These are phyloP conservation scores for Platypus cylindrus DNA, from an alignment of 2,888 invertebrate genomes.

Conservation along the genomic window DNA sequence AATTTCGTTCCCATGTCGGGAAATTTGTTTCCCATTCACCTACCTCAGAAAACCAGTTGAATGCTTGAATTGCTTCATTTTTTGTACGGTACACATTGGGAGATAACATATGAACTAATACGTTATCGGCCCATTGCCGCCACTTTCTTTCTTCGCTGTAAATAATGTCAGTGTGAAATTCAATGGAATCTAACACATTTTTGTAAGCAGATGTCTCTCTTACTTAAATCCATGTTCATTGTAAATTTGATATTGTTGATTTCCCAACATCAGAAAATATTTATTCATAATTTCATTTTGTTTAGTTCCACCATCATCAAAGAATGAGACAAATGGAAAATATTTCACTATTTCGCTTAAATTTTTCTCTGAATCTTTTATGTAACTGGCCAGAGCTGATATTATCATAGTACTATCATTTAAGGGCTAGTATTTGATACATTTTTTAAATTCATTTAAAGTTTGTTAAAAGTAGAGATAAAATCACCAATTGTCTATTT, in stretches of 20 bases:
- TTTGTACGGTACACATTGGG: conserved; percentile 91
- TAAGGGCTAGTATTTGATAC: conserved; percentile 45
- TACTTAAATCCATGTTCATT: conserved; percentile 47
- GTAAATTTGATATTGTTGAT: conserved; percentile 33
- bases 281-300: conserved; percentile 71
- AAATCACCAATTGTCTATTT: too few relatives aligned
- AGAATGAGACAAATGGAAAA: conserved; percentile 60
- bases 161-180: conserved; percentile 25
- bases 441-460: too few relatives aligned
- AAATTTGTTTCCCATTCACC: conserved; percentile 90
- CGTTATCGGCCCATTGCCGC: conserved; percentile 89
- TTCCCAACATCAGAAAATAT: conserved; percentile 76
- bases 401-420: conserved; percentile 92
- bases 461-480: too few relatives aligned
- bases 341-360: conserved; percentile 60
- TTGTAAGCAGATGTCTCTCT: conserved; percentile 24
- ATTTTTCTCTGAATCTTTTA: conserved; percentile 46
- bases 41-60: conserved; percentile 84
- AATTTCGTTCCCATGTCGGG: conserved; percentile 66
- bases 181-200: conserved; percentile 5
- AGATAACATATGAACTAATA: conserved; percentile 83
- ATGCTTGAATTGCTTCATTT: conserved; percentile 78
- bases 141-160: conserved; percentile 82
- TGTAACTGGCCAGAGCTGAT: conserved; percentile 69
- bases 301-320: conserved; percentile 53